Percentiles rank a stretch among this genome's conserved stretches.
phyloP scores from a whole-genome alignment of 2,797 vertebrate species.

The Sibirionetta formosa region DNA sequence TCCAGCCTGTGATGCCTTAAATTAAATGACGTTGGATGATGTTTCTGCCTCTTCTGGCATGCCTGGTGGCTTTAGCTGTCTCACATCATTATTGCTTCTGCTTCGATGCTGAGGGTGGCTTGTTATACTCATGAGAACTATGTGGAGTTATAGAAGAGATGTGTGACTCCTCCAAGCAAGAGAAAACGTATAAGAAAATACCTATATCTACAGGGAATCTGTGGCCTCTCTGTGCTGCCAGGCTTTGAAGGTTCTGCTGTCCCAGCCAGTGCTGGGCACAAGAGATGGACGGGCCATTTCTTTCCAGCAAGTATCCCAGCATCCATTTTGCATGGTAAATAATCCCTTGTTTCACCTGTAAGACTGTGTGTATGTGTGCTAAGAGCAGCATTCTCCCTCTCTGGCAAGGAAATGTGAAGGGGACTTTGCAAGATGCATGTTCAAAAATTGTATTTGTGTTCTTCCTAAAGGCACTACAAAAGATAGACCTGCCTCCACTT shows the following conservation, averaged over 20 bases:
- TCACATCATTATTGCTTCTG: neutral
- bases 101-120: neutral
- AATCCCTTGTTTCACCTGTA: neutral
- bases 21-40: neutral
- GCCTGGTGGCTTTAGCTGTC: neutral
- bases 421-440: neutral
- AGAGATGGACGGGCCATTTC: neutral
- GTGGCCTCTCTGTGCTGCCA: neutral
- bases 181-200: neutral
- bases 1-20: neutral
- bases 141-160: neutral
- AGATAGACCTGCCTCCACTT: neutral
- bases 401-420: fast-evolving
- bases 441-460: neutral
- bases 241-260: neutral
- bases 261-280: neutral
- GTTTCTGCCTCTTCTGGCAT: neutral
- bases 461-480: neutral
- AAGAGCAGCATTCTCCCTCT: neutral
- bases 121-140: neutral
- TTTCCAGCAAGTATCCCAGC: neutral
- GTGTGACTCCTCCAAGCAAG: neutral
- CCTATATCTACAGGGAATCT: neutral
- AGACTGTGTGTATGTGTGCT: neutral
- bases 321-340: neutral